phyloP scores from a whole-genome alignment of 1,140 invertebrate species.

The Drosophila busckii region DNA sequence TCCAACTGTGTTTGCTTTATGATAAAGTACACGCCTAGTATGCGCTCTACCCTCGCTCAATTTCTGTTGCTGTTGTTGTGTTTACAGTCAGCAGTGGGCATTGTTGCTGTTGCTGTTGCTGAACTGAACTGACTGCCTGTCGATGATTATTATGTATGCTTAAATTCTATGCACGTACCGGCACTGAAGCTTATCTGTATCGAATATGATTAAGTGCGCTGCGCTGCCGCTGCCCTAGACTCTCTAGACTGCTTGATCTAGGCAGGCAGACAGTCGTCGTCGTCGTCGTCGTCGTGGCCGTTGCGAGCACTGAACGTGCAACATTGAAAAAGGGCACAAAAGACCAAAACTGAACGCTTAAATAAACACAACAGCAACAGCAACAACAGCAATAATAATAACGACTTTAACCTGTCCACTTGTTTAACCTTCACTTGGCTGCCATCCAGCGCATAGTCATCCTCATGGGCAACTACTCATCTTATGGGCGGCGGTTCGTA shows the following conservation, averaged over 20 bases:
- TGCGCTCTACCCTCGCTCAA: too few relatives aligned
- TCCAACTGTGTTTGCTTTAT: conserved; percentile 55
- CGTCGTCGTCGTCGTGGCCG: neutral
- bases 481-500: conserved; percentile 51
- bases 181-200: conserved; percentile 76
- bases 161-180: conserved; percentile 73
- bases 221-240: conserved; percentile 49
- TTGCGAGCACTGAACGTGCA: conserved; percentile 49
- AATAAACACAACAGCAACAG: conserved; percentile 52
- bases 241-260: conserved; percentile 17
- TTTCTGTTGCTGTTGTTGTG: neutral
- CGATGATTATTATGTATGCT: conserved; percentile 75
- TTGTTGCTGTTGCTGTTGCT: conserved; percentile 20
- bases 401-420: neutral
- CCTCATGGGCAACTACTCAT: conserved; percentile 25
- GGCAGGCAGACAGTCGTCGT: conserved; percentile 22
- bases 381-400: conserved; percentile 31
- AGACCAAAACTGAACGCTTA: conserved; percentile 51
- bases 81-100: conserved; percentile 6
- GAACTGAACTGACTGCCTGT: conserved; percentile 36
- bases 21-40: conserved; percentile 41
- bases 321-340: conserved; percentile 67
- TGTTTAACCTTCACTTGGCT: conserved; percentile 21
- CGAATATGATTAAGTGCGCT: conserved; percentile 76
- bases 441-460: conserved; percentile 16